phyloP scores from a whole-genome alignment of 2,797 vertebrate species.

The Luscinia megarhynchos region DNA sequence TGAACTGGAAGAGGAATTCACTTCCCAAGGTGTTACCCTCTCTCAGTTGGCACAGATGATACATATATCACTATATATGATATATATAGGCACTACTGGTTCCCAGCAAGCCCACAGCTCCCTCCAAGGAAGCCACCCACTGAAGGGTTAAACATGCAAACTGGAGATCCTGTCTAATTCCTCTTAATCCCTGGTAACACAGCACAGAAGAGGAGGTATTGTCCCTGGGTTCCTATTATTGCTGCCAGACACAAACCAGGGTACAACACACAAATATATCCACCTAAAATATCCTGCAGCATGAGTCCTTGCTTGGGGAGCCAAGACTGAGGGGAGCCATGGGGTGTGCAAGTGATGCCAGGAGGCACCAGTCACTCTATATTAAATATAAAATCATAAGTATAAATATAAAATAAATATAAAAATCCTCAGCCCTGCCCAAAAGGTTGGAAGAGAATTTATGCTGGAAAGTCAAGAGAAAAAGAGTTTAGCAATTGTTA shows the following conservation, averaged over 20 bases:
- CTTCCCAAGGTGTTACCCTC: neutral
- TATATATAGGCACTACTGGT: neutral
- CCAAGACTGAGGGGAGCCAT: neutral
- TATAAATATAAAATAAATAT: no score
- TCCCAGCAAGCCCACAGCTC: neutral
- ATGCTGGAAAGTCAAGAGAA: neutral
- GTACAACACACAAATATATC: neutral
- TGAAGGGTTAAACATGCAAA: slow-evolving; percentile 32
- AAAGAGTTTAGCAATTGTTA: neutral
- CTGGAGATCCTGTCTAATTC: slow-evolving; percentile 18
- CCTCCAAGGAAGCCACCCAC: neutral
- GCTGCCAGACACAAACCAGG: neutral
- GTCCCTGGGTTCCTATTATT: neutral
- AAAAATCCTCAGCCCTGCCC: neutral
- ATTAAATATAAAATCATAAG: neutral
- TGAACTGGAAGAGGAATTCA: neutral
- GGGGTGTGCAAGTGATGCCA: neutral
- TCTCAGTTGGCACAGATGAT: rapidly evolving
- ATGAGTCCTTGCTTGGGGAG: neutral
- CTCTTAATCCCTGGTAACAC: neutral
- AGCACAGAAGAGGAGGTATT: slow-evolving; percentile 1
- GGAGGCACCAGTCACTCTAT: neutral
- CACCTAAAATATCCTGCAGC: neutral
- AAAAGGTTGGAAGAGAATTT: neutral
- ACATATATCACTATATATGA: rapidly evolving